Percentiles rank a stretch among this genome's conserved stretches.
These are phyloP conservation scores for Nannoperca australis DNA, from an alignment of 2,797 vertebrate species.

Conservation along the genomic window DNA sequence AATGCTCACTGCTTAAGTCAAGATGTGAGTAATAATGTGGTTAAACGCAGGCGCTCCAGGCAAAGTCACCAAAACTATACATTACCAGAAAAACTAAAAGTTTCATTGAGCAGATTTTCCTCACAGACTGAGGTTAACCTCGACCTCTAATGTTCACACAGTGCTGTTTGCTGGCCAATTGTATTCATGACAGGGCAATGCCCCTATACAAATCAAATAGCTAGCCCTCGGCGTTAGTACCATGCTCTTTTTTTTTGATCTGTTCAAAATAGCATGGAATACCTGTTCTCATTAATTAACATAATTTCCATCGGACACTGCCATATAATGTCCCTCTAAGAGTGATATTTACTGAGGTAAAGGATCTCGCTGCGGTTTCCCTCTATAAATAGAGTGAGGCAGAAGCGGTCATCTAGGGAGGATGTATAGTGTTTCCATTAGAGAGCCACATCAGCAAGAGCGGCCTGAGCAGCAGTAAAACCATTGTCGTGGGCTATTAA, in stretches of 20 bases:
- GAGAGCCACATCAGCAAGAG: slow-evolving; percentile 54
- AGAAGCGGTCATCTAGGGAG: slow-evolving; percentile 48
- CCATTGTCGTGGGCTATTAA: slow-evolving; percentile 75
- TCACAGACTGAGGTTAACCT: slow-evolving; percentile 46
- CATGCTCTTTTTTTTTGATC: neutral
- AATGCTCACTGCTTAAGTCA: slow-evolving; percentile 17
- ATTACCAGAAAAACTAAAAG: slow-evolving; percentile 33
- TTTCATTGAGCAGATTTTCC: slow-evolving; percentile 34
- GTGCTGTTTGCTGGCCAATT: neutral
- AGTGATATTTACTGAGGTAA: slow-evolving; percentile 38
- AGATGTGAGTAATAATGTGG: slow-evolving; percentile 37
- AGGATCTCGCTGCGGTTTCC: slow-evolving; percentile 42
- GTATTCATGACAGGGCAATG: neutral
- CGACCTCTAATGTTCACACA: slow-evolving; percentile 4
- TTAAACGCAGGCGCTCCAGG: slow-evolving; percentile 14
- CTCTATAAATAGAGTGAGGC: slow-evolving; percentile 42
- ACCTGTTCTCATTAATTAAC: slow-evolving; percentile 10
- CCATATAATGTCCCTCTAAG: neutral
- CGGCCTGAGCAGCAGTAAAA: slow-evolving; percentile 67
- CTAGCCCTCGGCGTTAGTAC: neutral
- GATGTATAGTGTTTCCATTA: slow-evolving; percentile 64
- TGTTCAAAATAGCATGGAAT: neutral
- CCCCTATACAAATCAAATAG: neutral
- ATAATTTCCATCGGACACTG: neutral
- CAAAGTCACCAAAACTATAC: slow-evolving; percentile 36